Base-by-base conservation (phyloP, 64 coral and sea anemone species). In the Pocillopora damicornis region DNA sequence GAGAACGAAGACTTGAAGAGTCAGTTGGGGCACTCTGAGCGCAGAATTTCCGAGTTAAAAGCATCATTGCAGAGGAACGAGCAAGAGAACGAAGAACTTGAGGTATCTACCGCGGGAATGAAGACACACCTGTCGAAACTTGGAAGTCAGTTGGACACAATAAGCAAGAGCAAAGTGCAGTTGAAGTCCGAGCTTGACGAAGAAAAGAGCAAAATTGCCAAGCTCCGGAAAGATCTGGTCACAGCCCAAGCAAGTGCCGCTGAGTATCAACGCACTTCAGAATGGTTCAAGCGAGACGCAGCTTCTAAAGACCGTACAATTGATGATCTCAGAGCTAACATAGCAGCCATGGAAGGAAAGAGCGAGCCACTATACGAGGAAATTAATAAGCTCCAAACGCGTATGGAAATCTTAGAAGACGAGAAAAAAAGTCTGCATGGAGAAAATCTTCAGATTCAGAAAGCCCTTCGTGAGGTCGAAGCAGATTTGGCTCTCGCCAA, bases 321-420 rank as follows among this genome's bases (percentile, higher is more conserved):
- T 17, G 84, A 86, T 30, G 94, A 96, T 15, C 82, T 96, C 60
- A 79, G 88, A 73, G 72, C 78, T 26, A 92, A 81, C 62, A 96
- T 96, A 57, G 79, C 81, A 12, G 86, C 94, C 7, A 75, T 96
- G 79, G 94, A 93, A 69, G 89, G 92, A 7, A 96, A 96, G 51
- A 90, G 86, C 77, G 88, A 92, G 30, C 92, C 94, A 64, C 89
- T 96, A 22, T 92, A 90, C 13, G 94, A 96, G n/a, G 94, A 93
- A 71, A 93, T 90, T 61, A 96, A 89, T 61, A 96, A 96, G 72
- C 77, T 96, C 16, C 94, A 96, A 88, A 92, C 94, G 42, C 94
- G 88, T 23, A 79, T 93, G 17, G 94, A 96, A 93, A 96, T 96
- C 42, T 35, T 96, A 9, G 88, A 93, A 60, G 94, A 96, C 18